Base-by-base conservation (phyloP, 2,888 invertebrate genomes). In the Horisme vitalbata region DNA sequence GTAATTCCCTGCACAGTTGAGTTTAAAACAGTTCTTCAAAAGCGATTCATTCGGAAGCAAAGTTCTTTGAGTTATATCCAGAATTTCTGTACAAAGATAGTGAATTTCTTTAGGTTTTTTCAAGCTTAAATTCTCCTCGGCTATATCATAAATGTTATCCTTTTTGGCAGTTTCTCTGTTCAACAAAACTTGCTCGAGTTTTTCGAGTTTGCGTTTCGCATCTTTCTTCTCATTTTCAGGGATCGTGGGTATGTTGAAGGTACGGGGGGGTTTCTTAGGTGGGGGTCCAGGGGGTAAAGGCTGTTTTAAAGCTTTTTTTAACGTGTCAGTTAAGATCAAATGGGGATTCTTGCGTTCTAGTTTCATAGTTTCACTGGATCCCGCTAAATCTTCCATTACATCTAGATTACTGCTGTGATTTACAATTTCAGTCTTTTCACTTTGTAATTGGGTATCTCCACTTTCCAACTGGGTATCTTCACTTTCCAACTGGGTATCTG, bases 251-350 rank as follows among this genome's bases (percentile, higher is more conserved):
- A 55, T 83, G 23, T 83, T 81, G 61, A 94, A 93, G 0, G 91
- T 92, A 52, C 95, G 77, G 0, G 95, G 95, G 1, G 95, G 95
- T 69, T 95, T 95, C 62, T 93, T 93, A 0, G 95, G 95, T 0
- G 95, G 94, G 3, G 94, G 94, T 0, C 94, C 94, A 2, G 77
- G 52, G 0, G 95, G 95, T 33, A 95, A 65, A 0, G 94, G 94
- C 56, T 93, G 92, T 65, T 92, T 92, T 30, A 94, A 75, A 10
- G 93, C 93, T 52, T 91, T 91, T 66, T 92, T 93, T 21, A 94
- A 75, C 1, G 93, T 93, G 57, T 93, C 93, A 0, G 92, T 89
- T 34, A 90, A 56, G n/a, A 64, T 71, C 31, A 88, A 53, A 56
- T 88, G 83, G 2, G 89, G 89, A 44, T 86, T 89, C 45, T 87